These are phyloP conservation scores for Drosophila cracens DNA, from an alignment of 2,888 invertebrate species.

Conservation along the genomic window DNA sequence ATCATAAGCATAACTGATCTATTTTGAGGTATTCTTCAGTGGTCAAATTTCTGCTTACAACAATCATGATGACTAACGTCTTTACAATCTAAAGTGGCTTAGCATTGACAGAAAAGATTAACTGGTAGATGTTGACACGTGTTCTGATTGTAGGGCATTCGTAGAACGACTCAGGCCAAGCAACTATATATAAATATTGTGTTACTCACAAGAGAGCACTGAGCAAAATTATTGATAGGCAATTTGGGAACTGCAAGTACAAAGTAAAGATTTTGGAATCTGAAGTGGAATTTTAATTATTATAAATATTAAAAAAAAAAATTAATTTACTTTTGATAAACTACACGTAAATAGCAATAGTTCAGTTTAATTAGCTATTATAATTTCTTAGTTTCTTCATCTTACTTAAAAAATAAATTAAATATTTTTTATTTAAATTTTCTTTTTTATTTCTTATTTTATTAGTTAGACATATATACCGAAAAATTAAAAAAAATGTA, in stretches of 20 bases:
- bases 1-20: neutral
- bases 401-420: neutral
- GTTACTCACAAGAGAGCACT: slow-evolving; percentile 14
- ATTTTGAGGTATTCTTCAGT: neutral
- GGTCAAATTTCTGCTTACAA: neutral
- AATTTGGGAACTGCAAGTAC: neutral
- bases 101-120: slow-evolving; percentile 13
- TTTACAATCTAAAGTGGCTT: slow-evolving; percentile 34
- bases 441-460: neutral
- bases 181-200: neutral
- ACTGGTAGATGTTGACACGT: neutral
- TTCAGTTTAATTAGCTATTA: neutral
- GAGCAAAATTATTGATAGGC: slow-evolving; percentile 5
- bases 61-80: slow-evolving; percentile 18
- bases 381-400: neutral
- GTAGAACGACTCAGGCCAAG: slow-evolving; percentile 1
- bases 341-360: neutral
- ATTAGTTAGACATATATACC: neutral
- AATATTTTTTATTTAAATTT: neutral
- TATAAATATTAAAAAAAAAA: no score
- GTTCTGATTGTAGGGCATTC: slow-evolving; percentile 33
- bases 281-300: no score
- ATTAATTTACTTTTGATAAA: neutral
- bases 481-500: fast-evolving
- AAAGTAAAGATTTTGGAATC: no score